phyloP scores from a whole-genome alignment of 2,888 invertebrate species.

The Eledone cirrhosa region DNA sequence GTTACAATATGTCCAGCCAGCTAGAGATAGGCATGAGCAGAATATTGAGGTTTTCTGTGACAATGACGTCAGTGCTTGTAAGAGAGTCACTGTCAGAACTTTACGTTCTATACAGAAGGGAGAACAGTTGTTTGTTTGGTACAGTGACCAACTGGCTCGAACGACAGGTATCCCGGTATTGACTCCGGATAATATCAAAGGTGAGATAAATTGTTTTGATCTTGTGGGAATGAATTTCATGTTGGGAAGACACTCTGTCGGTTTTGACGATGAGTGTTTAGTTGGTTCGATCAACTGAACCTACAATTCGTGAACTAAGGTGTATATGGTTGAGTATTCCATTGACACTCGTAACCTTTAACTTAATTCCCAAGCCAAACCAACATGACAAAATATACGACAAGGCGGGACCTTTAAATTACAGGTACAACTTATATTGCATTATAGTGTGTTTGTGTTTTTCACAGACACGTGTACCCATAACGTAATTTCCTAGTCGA shows the following conservation, averaged over 20 bases:
- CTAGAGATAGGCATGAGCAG: conserved; percentile 76
- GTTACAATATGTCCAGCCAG: conserved; percentile 67
- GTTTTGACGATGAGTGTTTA: too few species aligned
- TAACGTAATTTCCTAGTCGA: too few species aligned
- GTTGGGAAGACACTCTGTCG: too few species aligned
- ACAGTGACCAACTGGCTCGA: conserved; percentile 79
- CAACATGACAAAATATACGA: too few species aligned
- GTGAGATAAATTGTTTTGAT: conserved; percentile 67
- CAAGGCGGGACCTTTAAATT: too few species aligned
- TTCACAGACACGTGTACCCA: too few species aligned
- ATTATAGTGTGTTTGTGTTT: too few species aligned
- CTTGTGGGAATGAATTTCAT: too few species aligned
- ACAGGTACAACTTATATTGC: too few species aligned
- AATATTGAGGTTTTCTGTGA: conserved; percentile 68
- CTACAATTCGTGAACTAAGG: background rate
- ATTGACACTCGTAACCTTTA: too few species aligned
- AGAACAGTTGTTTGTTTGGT: conserved; percentile 81
- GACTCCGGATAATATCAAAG: conserved; percentile 81
- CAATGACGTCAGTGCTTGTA: conserved; percentile 34
- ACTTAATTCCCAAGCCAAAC: too few species aligned
- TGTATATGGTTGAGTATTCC: background rate
- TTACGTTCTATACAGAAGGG: conserved; percentile 69
- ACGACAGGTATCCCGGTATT: conserved; percentile 81
- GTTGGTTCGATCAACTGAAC: too few species aligned
- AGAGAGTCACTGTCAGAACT: conserved; percentile 43